These are phyloP conservation scores for Steatornis caripensis DNA, from an alignment of 2,113 vertebrate genomes.

Conservation along the genomic window DNA sequence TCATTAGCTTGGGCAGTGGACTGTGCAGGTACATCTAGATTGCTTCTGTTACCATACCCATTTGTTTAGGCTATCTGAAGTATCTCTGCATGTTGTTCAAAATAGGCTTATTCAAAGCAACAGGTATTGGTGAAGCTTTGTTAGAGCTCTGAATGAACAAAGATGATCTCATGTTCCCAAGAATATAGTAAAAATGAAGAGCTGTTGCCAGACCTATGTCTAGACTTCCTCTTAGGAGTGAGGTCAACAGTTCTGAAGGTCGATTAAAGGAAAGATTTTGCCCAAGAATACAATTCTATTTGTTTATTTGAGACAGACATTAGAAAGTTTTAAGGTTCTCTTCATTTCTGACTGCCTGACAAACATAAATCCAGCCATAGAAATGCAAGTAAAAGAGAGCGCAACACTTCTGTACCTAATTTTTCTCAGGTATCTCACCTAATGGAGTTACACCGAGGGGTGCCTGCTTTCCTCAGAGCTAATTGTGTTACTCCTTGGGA, in stretches of 20 bases:
- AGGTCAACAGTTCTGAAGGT: background rate
- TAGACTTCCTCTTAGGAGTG: background rate
- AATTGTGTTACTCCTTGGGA: background rate
- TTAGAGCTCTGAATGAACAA: background rate
- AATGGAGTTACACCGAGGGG: background rate
- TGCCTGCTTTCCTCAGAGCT: background rate
- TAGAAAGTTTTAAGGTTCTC: background rate
- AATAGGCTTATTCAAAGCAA: background rate
- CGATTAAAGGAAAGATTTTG: background rate
- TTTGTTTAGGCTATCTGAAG: background rate
- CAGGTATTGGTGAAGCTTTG: background rate
- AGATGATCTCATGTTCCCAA: background rate
- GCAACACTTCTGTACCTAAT: background rate
- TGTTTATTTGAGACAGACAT: background rate
- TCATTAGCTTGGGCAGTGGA: background rate
- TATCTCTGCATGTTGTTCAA: background rate
- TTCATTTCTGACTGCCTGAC: background rate
- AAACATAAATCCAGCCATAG: background rate
- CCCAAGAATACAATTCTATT: background rate
- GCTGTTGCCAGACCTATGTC: background rate
- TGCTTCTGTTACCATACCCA: background rate
- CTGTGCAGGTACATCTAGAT: background rate
- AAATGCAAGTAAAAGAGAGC: background rate
- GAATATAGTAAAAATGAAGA: background rate
- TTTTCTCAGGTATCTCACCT: background rate